phyloP scores from a whole-genome alignment of 2,113 vertebrate genomes.

The Ptychochromis oligacanthus region DNA sequence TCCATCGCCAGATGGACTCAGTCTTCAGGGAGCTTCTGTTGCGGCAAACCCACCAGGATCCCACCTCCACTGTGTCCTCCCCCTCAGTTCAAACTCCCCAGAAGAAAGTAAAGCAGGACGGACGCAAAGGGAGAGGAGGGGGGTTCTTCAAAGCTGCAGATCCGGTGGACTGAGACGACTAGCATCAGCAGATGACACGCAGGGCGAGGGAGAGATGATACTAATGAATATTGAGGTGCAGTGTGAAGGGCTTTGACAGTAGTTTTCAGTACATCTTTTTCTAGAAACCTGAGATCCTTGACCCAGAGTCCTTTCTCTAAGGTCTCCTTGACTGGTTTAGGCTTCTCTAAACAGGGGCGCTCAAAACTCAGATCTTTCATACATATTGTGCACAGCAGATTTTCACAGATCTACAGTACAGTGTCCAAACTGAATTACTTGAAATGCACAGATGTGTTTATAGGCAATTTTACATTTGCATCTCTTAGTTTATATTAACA shows the following conservation, averaged over 20 bases:
- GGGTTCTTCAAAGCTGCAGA: slow-evolving; percentile 57
- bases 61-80: slow-evolving; percentile 34
- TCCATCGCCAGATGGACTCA: slow-evolving; percentile 83
- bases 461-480: background rate
- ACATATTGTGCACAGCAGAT: background rate
- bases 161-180: slow-evolving; percentile 40
- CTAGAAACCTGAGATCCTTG: slow-evolving; percentile 29
- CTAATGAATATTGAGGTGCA: slow-evolving; percentile 21
- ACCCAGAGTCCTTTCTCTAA: background rate
- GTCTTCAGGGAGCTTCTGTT: slow-evolving; percentile 87
- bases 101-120: slow-evolving; percentile 57
- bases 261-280: slow-evolving; percentile 48
- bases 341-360: background rate
- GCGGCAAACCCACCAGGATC: slow-evolving; percentile 60
- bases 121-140: slow-evolving; percentile 21
- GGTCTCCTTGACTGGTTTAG: background rate
- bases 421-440: slow-evolving; percentile 35
- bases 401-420: background rate
- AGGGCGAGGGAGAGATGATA: background rate
- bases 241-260: slow-evolving; percentile 35
- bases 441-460: slow-evolving; percentile 19
- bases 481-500: background rate
- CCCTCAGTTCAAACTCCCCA: slow-evolving; percentile 34
- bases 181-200: slow-evolving; percentile 7
- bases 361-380: background rate